Evolutionary conservation across 1,140 invertebrate species (phyloP).

Genomic region (Mylabris phalerata): DNA sequence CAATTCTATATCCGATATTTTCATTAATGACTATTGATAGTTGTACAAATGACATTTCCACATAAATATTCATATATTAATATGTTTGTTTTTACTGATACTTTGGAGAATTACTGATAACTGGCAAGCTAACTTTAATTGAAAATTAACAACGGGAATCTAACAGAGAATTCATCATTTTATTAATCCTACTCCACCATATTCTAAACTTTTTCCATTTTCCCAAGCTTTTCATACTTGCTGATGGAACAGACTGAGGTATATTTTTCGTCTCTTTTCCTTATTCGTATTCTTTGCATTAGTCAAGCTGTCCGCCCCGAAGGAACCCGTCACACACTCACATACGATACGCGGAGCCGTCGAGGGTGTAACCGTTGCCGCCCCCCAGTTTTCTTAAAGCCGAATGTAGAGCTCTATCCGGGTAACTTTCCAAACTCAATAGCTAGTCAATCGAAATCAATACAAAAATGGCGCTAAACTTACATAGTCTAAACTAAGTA

Average conservation of each 20-base stretch:
- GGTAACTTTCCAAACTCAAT: slow-evolving; percentile 16
- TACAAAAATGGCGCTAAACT: slow-evolving; percentile 24
- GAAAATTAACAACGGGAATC: no score
- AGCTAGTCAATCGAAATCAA: slow-evolving; percentile 31
- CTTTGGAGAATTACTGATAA: no score
- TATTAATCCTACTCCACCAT: no score
- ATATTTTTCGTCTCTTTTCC: slow-evolving; percentile 11
- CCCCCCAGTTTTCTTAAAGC: slow-evolving; percentile 21
- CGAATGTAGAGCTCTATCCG: slow-evolving; percentile 16
- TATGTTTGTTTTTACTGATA: no score
- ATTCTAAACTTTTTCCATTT: slow-evolving; percentile 7
- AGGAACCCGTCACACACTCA: slow-evolving; percentile 30
- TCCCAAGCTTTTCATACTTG: neutral
- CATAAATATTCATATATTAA: no score
- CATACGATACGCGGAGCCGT: slow-evolving; percentile 30
- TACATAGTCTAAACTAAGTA: no score
- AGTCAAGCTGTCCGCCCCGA: slow-evolving; percentile 32
- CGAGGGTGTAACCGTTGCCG: slow-evolving; percentile 27
- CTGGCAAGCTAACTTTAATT: no score
- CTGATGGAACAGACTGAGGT: slow-evolving; percentile 5
- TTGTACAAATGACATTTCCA: no score
- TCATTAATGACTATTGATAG: no score
- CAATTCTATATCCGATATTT: no score
- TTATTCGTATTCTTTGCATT: slow-evolving; percentile 19
- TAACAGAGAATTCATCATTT: no score